Evolutionary conservation across 2,113 vertebrate species (phyloP), one percentile per base, ranked within the genome.

Genomic region (Hydropotes inermis): DNA sequence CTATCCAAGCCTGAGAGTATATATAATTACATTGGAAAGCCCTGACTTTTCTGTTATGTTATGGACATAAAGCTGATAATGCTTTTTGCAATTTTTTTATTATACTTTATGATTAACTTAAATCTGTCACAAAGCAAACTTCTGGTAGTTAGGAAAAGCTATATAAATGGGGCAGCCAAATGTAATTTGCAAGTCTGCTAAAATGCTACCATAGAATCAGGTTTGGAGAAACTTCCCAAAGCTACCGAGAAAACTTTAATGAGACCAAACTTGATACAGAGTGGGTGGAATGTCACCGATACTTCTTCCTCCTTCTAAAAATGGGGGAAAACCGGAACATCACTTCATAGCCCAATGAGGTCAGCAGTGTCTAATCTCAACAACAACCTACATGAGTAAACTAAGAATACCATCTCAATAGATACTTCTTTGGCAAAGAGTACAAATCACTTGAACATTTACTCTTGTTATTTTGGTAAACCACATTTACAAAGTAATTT

Each of bases 51-150:
- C 19, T 39, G 76, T 91, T 13, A 54, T 13, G 25, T 57, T 86
- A 55, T 36, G 60, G 55, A 67, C 7, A 9, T 47, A 45, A 83
- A 95, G 83, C 39, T 91, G 64, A 91, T 30, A 96, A 47, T 12
- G 85, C 21, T 39, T 91, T 92, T 47, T 45, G 67, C 47, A 61
- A 58, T 64, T 92, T 88, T 86, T 58, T 43, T 23, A 91, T 57
- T 83, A 43, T 83, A 58, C 60, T 39, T 89, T 43, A 79, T 91
- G 52, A 74, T 93, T 96, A 97, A 79, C 2, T 1, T 54, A 61
- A 95, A 88, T 78, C 64, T 43, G 78, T 47, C 94, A 93, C 28
- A 86, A 88, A 97, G 60, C 16, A 96, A 94, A 12, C 19, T 87
- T 95, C 52, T 90, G n/a, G 23, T 92, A 11, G 58, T 74, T 93